Conservation (phyloP, 1,140 invertebrate species). For the Nephila pilipes region DNA sequence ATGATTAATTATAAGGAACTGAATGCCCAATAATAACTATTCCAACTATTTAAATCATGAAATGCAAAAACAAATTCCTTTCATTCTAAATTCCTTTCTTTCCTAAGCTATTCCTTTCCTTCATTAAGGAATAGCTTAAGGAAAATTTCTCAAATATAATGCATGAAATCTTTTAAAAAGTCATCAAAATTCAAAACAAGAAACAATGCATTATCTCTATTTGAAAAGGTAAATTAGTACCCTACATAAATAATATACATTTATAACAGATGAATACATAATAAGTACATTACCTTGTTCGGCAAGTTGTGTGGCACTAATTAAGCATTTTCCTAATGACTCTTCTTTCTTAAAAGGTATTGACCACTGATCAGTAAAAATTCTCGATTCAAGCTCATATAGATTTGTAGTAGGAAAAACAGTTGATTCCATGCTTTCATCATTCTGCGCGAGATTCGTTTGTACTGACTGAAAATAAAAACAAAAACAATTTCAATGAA, state of each 20-base stretch:
- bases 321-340: conserved; percentile 83
- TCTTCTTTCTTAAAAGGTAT: conserved; percentile 84
- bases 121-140: too few species aligned
- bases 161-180: background rate
- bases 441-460: conserved; percentile 59
- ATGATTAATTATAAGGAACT: too few species aligned
- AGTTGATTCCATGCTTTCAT: conserved; percentile 70
- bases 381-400: conserved; percentile 83
- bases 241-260: background rate
- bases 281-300: conserved; percentile 61
- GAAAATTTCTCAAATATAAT: too few species aligned
- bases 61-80: too few species aligned
- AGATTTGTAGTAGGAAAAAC: conserved; percentile 84
- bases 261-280: background rate
- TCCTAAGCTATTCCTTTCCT: too few species aligned
- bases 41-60: too few species aligned
- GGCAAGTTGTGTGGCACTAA: conserved; percentile 73
- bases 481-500: background rate
- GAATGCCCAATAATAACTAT: too few species aligned
- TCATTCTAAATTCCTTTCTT: too few species aligned
- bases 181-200: background rate
- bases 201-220: background rate
- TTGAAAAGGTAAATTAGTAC: background rate
- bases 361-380: conserved; percentile 84
- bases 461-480: conserved; percentile 35